These are phyloP conservation scores for Lasioglossum albipes DNA, from an alignment of 1,140 invertebrate species.

Conservation along the genomic window DNA sequence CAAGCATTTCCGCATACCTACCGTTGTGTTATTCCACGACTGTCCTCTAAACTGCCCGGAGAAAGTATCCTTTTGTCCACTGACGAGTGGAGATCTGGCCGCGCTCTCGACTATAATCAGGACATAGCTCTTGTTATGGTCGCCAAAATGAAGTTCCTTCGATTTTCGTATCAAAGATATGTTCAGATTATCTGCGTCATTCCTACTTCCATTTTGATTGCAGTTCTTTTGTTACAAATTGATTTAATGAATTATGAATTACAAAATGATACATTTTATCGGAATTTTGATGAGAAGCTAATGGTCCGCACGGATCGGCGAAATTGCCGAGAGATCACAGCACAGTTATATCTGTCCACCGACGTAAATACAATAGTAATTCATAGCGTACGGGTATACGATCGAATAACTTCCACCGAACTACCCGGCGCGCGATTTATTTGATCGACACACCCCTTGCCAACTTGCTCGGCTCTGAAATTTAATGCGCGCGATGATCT, in stretches of 20 bases:
- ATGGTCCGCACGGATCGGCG: not conserved
- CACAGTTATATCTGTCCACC: not conserved
- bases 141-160: no score
- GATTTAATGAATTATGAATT: no score
- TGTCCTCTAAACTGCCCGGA: no score
- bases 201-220: no score
- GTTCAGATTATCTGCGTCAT: no score
- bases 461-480: not conserved
- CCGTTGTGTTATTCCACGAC: not conserved
- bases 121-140: no score
- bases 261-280: no score
- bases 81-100: no score
- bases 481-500: not conserved
- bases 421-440: slow-evolving; percentile 11
- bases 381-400: not conserved
- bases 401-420: not conserved
- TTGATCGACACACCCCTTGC: slow-evolving; percentile 16
- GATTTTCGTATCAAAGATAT: no score
- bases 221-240: no score
- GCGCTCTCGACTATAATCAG: no score
- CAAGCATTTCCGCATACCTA: not conserved
- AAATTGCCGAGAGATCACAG: not conserved
- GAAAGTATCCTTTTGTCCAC: not conserved
- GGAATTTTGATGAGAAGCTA: no score
- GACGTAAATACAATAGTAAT: not conserved